Evolutionary conservation across 2,888 invertebrate species (phyloP), one percentile per base, ranked within the genome.

Genomic region (Prenolepis imparis): DNA sequence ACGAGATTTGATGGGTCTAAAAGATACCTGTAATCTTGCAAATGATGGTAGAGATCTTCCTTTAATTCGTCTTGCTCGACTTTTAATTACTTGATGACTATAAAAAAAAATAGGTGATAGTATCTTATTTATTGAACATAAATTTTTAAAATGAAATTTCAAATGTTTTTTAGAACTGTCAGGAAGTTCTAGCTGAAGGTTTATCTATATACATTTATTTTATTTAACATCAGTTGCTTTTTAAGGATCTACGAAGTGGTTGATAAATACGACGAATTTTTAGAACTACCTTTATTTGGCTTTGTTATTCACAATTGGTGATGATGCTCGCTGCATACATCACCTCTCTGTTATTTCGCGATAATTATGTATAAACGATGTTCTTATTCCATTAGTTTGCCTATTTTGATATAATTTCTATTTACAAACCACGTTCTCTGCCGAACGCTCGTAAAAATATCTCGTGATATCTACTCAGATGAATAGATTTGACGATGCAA

Each of bases 231-330:
- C 8, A 39, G 15, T 63, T 8, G 36, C 18, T 21, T 59, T 44
- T 66, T 24, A 11, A 39, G 15, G 36, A 2, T 52, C 21, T 36
- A 32, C 11, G 11, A 39, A 24, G 24, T 64, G 55, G 52, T 55
- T 52, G 11, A 39, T 32, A 55, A 8, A 66, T 8, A 24, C 6
- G 39, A 55, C 39, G 63, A 88, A 66, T 32, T 73, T 78, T 82
- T 52, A 81, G 82, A 83, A 68, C 84, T 88, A 89, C 82, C 12
- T 89, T 89, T 89, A 89, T 89, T 89, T 89, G 87, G 87, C 87
- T 84, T 83, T 73, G 61, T 81, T 81, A 63, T 78, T 85, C 59
- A 78, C 52, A 72, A 59, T 77, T 59, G 63, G 59, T 36, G 48
- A 81, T 75, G 82, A 80, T 68, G 78, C n/a, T 83, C 72, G 55